These are phyloP conservation scores for Meles meles DNA, from an alignment of 2,113 vertebrate species.

Conservation along the genomic window DNA sequence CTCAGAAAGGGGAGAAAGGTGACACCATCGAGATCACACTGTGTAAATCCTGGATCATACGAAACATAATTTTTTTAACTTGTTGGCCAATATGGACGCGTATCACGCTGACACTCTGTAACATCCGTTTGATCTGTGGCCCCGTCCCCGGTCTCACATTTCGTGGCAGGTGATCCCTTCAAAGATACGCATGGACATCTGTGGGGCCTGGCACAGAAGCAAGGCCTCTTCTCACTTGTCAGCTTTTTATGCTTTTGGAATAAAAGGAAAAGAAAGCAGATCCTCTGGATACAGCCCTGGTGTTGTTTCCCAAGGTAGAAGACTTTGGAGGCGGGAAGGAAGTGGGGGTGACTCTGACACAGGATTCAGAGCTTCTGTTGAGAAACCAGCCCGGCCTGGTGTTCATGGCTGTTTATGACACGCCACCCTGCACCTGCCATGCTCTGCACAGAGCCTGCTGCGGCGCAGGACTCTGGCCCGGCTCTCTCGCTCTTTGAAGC, in stretches of 20 bases:
- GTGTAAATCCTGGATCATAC: constrained; percentile 66
- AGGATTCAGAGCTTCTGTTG: rapidly evolving
- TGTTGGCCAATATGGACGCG: constrained; percentile 60
- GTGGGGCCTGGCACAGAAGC: not conserved
- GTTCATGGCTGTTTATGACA: rapidly evolving
- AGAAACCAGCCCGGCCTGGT: not conserved
- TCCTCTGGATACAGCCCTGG: not conserved
- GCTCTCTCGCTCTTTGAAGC: not conserved
- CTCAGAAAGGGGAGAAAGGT: constrained; percentile 73
- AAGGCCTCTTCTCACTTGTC: not conserved
- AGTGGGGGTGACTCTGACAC: rapidly evolving
- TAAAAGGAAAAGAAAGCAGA: not conserved
- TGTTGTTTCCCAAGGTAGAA: not conserved
- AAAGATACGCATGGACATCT: not conserved
- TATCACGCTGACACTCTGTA: not conserved
- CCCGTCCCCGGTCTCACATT: constrained; percentile 20
- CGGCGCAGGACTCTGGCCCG: not conserved
- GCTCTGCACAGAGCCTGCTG: not conserved
- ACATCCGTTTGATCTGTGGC: constrained; percentile 15
- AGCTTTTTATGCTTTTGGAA: not conserved
- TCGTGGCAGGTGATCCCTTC: not conserved
- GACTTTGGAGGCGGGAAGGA: not conserved
- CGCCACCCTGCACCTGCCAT: rapidly evolving
- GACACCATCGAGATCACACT: constrained; percentile 66
- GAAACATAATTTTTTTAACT: constrained; percentile 47